phyloP scores from a whole-genome alignment of 2,113 vertebrate genomes.

The Ptilorrhoa leucosticta region DNA sequence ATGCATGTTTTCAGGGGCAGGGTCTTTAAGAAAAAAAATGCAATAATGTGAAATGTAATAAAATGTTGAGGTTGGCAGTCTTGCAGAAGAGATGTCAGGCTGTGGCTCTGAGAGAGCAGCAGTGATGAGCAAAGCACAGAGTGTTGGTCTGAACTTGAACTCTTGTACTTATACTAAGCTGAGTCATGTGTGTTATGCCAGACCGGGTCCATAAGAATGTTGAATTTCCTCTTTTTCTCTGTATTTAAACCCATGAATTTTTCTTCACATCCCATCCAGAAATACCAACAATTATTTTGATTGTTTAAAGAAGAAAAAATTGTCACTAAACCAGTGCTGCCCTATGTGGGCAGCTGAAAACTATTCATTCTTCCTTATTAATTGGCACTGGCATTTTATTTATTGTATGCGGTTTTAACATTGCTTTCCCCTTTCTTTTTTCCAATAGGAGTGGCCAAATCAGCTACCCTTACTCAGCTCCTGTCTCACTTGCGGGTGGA shows the following conservation, averaged over 20 bases:
- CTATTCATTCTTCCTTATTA: neutral
- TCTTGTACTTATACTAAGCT: neutral
- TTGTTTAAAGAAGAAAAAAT: neutral
- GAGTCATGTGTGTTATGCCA: neutral
- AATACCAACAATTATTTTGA: neutral
- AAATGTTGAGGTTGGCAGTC: neutral
- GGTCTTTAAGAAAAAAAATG: neutral
- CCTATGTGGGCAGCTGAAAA: neutral
- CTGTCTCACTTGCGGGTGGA: neutral
- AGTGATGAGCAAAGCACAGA: neutral
- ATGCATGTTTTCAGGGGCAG: neutral
- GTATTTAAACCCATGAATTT: neutral
- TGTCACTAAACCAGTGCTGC: neutral
- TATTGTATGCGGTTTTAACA: neutral
- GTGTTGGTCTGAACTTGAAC: neutral
- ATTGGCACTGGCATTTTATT: neutral
- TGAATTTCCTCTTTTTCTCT: neutral
- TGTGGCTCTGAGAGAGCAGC: neutral
- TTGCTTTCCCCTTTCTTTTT: neutral
- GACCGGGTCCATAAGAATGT: neutral
- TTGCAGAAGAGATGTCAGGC: neutral
- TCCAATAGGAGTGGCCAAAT: neutral
- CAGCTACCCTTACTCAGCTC: neutral
- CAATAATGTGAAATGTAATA: neutral
- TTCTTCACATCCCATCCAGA: neutral